A percentile compares a stretch with the other conserved stretches of the same genome.
These are phyloP conservation scores for Cliona cf. orientalis DNA, from an alignment of 37 sponge, comb jelly and placozoan genomes.

Conservation along the genomic window DNA sequence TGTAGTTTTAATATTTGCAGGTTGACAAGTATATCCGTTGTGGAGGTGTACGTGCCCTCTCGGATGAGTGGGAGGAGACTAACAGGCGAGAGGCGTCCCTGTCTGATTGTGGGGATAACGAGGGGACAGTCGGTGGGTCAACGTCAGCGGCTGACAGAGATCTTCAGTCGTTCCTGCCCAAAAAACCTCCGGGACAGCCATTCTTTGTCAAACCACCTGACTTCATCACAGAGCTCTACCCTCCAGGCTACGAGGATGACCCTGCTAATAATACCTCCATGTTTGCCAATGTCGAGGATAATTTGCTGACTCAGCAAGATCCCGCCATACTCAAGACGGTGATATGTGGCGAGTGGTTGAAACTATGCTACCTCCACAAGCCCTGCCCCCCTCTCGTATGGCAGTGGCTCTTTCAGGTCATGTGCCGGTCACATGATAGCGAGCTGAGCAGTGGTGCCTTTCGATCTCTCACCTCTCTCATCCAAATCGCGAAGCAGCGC, in stretches of 20 bases:
- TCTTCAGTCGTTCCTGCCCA: conserved; percentile 1
- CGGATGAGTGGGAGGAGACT: background rate
- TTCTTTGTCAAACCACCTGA: conserved; percentile 10
- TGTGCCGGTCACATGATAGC: conserved; percentile 36
- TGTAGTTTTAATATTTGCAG: conserved; percentile 8
- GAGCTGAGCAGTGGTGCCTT: conserved; percentile 8
- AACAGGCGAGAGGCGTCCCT: background rate
- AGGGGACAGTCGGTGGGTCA: no score
- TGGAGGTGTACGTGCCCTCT: conserved; percentile 17
- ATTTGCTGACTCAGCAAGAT: background rate
- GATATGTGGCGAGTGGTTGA: background rate
- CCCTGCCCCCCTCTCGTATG: conserved; percentile 21
- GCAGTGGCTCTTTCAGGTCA: conserved; percentile 48
- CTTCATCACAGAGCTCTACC: conserved; percentile 21
- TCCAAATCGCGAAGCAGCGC: background rate
- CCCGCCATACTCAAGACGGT: background rate
- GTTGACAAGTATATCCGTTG: background rate
- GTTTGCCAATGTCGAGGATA: background rate
- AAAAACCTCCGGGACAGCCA: conserved; percentile 18
- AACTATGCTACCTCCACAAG: conserved; percentile 2
- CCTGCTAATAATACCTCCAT: background rate
- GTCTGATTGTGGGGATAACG: background rate
- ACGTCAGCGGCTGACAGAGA: background rate
- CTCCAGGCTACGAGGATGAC: background rate
- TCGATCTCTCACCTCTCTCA: background rate